These are phyloP conservation scores for Wasmannia auropunctata DNA, from an alignment of 1,140 invertebrate genomes.

Conservation along the genomic window DNA sequence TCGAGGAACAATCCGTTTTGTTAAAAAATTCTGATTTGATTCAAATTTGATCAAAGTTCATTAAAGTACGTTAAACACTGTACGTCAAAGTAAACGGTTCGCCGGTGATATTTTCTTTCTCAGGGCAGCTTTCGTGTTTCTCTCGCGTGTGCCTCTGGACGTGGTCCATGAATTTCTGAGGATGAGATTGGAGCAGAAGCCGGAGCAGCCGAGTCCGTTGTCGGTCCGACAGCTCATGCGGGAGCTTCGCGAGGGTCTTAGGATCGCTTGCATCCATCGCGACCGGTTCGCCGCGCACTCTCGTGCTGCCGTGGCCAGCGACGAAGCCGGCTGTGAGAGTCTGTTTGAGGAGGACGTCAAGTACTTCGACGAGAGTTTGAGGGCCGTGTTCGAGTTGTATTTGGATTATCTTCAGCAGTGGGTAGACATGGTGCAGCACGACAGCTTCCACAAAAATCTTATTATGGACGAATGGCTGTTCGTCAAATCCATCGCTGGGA, in stretches of 20 bases:
- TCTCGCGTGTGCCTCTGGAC: constrained; percentile 93
- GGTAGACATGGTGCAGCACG: constrained; percentile 89
- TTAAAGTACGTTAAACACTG: neutral
- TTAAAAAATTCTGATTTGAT: neutral
- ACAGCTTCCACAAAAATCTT: constrained; percentile 90
- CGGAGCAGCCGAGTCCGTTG: constrained; percentile 92
- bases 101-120: constrained; percentile 4
- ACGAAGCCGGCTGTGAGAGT: constrained; percentile 80
- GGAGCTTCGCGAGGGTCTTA: constrained; percentile 94
- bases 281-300: constrained; percentile 91
- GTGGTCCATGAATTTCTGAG: constrained; percentile 95
- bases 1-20: constrained; percentile 6
- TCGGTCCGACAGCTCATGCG: constrained; percentile 95
- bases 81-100: neutral
- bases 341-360: constrained; percentile 88
- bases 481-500: constrained; percentile 89
- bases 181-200: constrained; percentile 93
- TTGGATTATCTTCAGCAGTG: constrained; percentile 91
- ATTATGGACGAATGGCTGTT: constrained; percentile 94
- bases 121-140: constrained; percentile 92
- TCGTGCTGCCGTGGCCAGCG: constrained; percentile 87
- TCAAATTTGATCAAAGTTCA: too few relatives aligned
- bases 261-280: constrained; percentile 91
- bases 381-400: constrained; percentile 90
- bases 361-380: constrained; percentile 92